A percentile compares a stretch with the other conserved stretches of the same genome.
Evolutionary conservation across 2,888 invertebrate genomes (phyloP).

Genomic region (Drosophila pullipes): DNA sequence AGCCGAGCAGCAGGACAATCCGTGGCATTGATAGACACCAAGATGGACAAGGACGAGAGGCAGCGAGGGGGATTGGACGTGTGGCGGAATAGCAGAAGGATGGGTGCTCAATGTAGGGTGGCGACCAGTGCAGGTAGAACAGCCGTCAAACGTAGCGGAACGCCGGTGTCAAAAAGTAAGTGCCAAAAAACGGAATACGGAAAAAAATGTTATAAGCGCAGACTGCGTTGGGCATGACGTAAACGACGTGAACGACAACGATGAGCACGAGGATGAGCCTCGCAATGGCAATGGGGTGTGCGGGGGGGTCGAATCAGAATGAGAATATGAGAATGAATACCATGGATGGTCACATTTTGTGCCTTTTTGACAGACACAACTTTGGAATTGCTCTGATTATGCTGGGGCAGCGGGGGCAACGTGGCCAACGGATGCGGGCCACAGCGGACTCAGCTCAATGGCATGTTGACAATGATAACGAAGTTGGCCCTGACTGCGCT

Average conservation of each 20-base stretch:
- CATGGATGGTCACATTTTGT: slow-evolving; percentile 68
- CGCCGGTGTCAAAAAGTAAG: slow-evolving; percentile 77
- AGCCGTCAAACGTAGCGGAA: slow-evolving; percentile 75
- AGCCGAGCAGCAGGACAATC: slow-evolving; percentile 43
- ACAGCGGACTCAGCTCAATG: slow-evolving; percentile 66
- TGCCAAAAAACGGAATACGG: slow-evolving; percentile 42
- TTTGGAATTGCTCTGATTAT: slow-evolving; percentile 76
- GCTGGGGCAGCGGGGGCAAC: slow-evolving; percentile 30
- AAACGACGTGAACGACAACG: slow-evolving; percentile 27
- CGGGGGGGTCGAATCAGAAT: background rate
- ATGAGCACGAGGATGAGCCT: slow-evolving; percentile 22
- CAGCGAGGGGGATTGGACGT: slow-evolving; percentile 14
- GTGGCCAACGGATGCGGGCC: slow-evolving; percentile 29
- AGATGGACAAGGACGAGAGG: slow-evolving; percentile 3
- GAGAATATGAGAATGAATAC: slow-evolving; percentile 29
- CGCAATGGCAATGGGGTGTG: background rate
- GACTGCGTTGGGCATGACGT: slow-evolving; percentile 42
- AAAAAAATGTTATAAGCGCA: slow-evolving; percentile 32
- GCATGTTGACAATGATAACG: slow-evolving; percentile 79
- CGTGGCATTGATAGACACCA: slow-evolving; percentile 67
- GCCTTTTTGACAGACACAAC: slow-evolving; percentile 76
- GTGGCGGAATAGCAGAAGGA: slow-evolving; percentile 3
- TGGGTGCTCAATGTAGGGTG: background rate
- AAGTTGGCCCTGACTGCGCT: slow-evolving; percentile 69
- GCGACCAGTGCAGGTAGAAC: slow-evolving; percentile 51